Evolutionary conservation across 53 echinoderm and acorn worm species (phyloP), one percentile per base, ranked within the genome.

Genomic region (Pentamera pediparva): DNA sequence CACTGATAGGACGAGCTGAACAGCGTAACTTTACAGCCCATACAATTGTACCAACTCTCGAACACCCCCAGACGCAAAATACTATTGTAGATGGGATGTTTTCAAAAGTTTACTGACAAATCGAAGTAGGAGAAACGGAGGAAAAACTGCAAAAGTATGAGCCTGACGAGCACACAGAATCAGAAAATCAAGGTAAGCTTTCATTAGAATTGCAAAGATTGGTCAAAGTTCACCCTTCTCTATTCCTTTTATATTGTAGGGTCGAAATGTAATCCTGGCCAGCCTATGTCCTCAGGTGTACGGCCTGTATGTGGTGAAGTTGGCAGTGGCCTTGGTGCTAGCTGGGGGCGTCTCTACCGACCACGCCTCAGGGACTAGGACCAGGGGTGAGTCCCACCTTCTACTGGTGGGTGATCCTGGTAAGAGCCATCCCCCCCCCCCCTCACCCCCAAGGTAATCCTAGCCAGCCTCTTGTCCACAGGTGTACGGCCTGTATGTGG

Each of bases 201-300:
- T n/a, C n/a, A n/a, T n/a, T n/a, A n/a, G n/a, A n/a, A n/a, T n/a
- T n/a, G n/a, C n/a, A n/a, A n/a, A n/a, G n/a, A n/a, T n/a, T n/a
- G n/a, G n/a, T n/a, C n/a, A 32, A 11, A 33, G 21, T 0, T 12
- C 22, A 2, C 28, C 22, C 45, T 11, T 1, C 28, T 19, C 9
- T 15, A 47, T 1, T 0, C 28, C n/a, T 67, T 73, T 13, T 34
- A 1, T 15, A 11, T 40, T 62, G 1, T 82, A 90, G 85, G 94
- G 89, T 35, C 75, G 94, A 40, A 94, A 94, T 38, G 47, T 85
- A 15, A 85, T 94, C 65, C 64, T 94, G 33, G 77, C 94, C 20
- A 94, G 94, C 58, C 59, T 94, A 5, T 94, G 94, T 79, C 94
- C 94, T 5, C 94, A 94, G 74, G 89, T 93, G 15, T 93, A 93